phyloP scores from a whole-genome alignment of 2,797 vertebrate genomes.

The Acestrorhynchus altus region DNA sequence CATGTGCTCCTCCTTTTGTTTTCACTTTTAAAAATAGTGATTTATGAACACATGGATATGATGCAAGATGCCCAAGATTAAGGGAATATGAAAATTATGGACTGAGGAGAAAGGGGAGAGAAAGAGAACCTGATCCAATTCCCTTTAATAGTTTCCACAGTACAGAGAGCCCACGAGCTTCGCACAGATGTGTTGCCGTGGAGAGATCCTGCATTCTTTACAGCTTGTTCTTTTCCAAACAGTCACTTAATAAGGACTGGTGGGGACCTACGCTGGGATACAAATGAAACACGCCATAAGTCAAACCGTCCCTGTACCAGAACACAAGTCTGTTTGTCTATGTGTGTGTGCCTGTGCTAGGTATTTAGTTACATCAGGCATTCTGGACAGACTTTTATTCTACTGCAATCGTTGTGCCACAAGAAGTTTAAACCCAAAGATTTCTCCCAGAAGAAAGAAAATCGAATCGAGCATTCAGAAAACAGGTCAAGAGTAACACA shows the following conservation, averaged over 20 bases:
- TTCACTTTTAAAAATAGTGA: conserved; percentile 60
- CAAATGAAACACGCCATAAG: conserved; percentile 75
- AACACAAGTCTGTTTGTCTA: conserved; percentile 37
- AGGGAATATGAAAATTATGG: conserved; percentile 67
- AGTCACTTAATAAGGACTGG: conserved; percentile 66
- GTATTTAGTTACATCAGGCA: conserved; percentile 71
- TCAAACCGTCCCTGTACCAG: conserved; percentile 52
- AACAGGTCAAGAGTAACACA: neutral
- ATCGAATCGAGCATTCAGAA: neutral
- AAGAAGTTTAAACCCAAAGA: neutral
- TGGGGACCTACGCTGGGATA: conserved; percentile 61
- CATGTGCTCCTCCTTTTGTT: conserved; percentile 27
- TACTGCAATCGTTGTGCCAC: conserved; percentile 66
- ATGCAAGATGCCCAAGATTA: conserved; percentile 68
- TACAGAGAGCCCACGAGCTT: conserved; percentile 62
- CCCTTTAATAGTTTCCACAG: conserved; percentile 75
- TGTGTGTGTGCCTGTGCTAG: conserved; percentile 24
- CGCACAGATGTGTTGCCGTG: conserved; percentile 58
- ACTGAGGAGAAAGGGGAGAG: conserved; percentile 53
- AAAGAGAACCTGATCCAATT: conserved; percentile 58
- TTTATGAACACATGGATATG: conserved; percentile 65
- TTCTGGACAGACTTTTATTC: conserved; percentile 70
- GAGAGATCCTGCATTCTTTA: conserved; percentile 62
- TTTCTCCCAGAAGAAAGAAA: conserved; percentile 3
- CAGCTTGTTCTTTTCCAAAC: conserved; percentile 69